Conservation (phyloP, 1,140 invertebrate species). For the Venturia canescens region DNA sequence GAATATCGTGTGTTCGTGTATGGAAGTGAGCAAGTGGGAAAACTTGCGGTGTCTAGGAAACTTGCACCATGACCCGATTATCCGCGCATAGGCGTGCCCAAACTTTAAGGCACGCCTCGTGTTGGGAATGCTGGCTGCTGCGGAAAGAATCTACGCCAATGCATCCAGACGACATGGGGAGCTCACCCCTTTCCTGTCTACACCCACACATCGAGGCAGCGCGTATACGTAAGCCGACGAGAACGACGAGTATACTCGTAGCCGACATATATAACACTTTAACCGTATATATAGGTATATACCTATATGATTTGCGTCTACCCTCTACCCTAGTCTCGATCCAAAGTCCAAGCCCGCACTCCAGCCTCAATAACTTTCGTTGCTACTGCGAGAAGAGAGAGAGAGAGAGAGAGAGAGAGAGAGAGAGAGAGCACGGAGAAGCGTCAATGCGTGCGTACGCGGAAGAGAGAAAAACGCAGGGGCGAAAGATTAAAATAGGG, state of each 20-base stretch:
- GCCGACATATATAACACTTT: background rate
- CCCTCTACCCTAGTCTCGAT: conserved; percentile 59
- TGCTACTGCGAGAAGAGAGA: background rate
- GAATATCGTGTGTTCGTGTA: background rate
- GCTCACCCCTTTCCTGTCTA: conserved; percentile 73
- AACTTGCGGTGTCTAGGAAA: conserved; percentile 3
- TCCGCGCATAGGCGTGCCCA: background rate
- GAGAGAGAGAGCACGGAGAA: background rate
- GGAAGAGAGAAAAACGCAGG: background rate
- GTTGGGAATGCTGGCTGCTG: conserved; percentile 49
- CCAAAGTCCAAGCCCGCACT: conserved; percentile 35
- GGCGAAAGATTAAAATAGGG: background rate
- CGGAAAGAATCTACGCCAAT: conserved; percentile 67
- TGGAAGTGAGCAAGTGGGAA: background rate
- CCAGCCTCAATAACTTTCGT: conserved; percentile 27
- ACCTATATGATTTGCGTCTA: conserved; percentile 48
- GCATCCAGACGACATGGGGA: conserved; percentile 71
- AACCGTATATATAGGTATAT: conserved; percentile 58
- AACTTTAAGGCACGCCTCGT: conserved; percentile 26
- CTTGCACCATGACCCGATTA: conserved; percentile 30
- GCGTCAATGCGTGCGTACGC: no score
- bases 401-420: no score
- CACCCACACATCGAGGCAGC: conserved; percentile 66
- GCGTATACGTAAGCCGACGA: conserved; percentile 52
- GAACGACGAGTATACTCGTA: background rate